Evolutionary conservation across 2,113 vertebrate genomes (phyloP).

Genomic region (Phoenicopterus ruber): DNA sequence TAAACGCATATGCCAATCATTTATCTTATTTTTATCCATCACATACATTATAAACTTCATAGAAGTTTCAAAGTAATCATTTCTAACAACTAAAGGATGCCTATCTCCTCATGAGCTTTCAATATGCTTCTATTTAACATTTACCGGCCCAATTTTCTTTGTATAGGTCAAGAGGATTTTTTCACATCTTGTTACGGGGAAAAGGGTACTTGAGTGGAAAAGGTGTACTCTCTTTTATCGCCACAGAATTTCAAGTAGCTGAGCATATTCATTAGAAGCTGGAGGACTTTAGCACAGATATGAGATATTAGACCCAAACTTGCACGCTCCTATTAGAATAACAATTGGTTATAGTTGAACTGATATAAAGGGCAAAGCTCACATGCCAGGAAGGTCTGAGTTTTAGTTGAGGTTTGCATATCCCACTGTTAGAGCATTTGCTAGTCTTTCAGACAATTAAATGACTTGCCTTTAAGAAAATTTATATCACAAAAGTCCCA

Average conservation of each 20-base stretch:
- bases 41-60: neutral
- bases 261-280: constrained; percentile 5
- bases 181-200: constrained; percentile 4
- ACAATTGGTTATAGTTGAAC: neutral
- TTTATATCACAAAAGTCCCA: neutral
- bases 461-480: neutral
- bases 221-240: neutral
- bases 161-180: constrained; percentile 44
- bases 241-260: constrained; percentile 6
- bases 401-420: neutral
- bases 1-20: neutral
- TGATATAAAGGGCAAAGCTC: neutral
- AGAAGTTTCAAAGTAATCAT: neutral
- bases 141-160: constrained; percentile 22
- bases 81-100: neutral
- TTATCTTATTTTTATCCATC: constrained; percentile 1
- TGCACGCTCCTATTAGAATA: neutral
- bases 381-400: neutral
- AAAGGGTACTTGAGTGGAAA: constrained; percentile 36
- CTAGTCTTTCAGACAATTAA: neutral
- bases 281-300: neutral
- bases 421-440: neutral
- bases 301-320: neutral
- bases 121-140: constrained; percentile 18
- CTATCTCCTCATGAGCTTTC: neutral